Percentiles rank a stretch among this genome's conserved stretches.
phyloP scores from a whole-genome alignment of 2,797 vertebrate genomes.

The Natrix natrix region DNA sequence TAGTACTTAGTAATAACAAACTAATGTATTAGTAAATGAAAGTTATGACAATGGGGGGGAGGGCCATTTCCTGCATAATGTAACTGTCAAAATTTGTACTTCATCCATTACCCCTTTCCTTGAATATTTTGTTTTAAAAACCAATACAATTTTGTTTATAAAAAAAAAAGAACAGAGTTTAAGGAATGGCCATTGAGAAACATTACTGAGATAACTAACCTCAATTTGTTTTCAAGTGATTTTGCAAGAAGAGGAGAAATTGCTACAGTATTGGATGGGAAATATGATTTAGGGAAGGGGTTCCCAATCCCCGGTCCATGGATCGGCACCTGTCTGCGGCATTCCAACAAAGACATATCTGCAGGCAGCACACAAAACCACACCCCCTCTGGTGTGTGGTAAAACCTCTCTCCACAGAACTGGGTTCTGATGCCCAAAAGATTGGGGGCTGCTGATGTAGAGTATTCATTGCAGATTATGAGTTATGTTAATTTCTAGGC shows the following conservation, averaged over 20 bases:
- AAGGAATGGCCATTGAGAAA: conserved; percentile 10
- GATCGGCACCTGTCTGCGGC: not conserved
- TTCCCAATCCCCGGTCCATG: not conserved
- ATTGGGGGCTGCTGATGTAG: not conserved
- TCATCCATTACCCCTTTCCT: too few relatives aligned
- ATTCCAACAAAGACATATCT: not conserved
- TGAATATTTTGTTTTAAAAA: too few relatives aligned
- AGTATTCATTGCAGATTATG: conserved; percentile 31
- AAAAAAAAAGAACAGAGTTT: conserved; percentile 31
- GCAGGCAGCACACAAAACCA: not conserved
- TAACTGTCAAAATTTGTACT: too few relatives aligned
- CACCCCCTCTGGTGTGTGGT: not conserved
- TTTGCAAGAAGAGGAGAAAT: not conserved
- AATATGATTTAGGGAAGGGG: not conserved
- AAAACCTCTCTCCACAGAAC: not conserved
- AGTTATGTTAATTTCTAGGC: conserved; percentile 36
- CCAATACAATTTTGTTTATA: too few relatives aligned
- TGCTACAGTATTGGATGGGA: conserved; percentile 12
- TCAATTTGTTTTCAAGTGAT: conserved; percentile 3
- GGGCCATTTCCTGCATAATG: too few relatives aligned
- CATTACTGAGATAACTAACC: conserved; percentile 18
- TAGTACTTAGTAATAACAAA: too few relatives aligned
- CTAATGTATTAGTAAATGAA: too few relatives aligned
- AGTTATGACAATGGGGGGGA: too few relatives aligned
- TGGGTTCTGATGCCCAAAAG: not conserved